Conservation (phyloP, 2,113 vertebrate genomes). For the Lichenostomus cassidix region DNA sequence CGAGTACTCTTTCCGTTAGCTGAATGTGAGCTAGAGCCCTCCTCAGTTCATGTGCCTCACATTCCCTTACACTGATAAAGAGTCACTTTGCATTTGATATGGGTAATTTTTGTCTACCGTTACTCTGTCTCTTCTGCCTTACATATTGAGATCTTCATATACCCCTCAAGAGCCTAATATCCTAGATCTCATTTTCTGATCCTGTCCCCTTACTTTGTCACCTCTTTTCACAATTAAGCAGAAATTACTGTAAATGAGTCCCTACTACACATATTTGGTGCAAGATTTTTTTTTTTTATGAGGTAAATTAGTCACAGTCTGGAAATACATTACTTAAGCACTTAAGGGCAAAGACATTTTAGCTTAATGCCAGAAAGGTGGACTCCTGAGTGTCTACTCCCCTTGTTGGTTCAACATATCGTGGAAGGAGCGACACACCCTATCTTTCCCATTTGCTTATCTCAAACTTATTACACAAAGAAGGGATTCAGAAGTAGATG, state of each 20-base stretch:
- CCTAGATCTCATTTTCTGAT: not conserved
- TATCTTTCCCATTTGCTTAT: not conserved
- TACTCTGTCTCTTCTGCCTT: not conserved
- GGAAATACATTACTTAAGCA: not conserved
- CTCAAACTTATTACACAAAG: not conserved
- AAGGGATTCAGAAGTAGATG: not conserved
- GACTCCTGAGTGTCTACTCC: not conserved
- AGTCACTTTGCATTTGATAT: not conserved
- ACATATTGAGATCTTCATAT: not conserved
- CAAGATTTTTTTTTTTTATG: accelerated
- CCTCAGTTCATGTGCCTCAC: not conserved
- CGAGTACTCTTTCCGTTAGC: not conserved
- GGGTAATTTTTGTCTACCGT: not conserved
- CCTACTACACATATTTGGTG: not conserved
- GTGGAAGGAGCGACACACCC: not conserved
- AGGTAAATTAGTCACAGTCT: not conserved
- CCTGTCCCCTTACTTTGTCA: not conserved
- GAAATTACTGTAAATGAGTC: not conserved
- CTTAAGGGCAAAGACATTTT: not conserved
- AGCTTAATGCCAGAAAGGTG: not conserved
- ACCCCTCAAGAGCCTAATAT: not conserved
- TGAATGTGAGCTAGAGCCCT: not conserved
- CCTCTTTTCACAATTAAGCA: not conserved
- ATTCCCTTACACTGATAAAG: not conserved
- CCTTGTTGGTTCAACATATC: not conserved